Evolutionary conservation across 2,113 vertebrate genomes (phyloP).

Genomic region (Galemys pyrenaicus): DNA sequence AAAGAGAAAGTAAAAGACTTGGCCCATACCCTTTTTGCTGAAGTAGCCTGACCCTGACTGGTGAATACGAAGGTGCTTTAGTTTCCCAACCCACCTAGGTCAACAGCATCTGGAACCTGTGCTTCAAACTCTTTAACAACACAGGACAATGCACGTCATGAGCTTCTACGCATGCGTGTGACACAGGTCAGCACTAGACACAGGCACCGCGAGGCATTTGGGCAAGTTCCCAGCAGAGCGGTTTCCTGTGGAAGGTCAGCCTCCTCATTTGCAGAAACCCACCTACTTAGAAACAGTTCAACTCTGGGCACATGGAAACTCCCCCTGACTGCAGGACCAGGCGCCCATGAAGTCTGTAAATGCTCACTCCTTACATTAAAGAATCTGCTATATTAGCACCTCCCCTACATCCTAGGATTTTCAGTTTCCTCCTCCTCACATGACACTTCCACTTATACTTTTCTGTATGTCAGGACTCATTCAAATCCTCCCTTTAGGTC

Average conservation of each 20-base stretch:
- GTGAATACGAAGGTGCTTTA: background rate
- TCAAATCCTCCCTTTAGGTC: background rate
- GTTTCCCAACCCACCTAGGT: background rate
- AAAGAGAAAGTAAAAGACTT: no score
- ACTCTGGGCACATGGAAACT: background rate
- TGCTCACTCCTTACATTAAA: background rate
- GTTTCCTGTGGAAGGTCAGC: background rate
- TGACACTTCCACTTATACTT: no score
- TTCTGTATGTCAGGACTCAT: background rate
- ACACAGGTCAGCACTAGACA: fast-evolving
- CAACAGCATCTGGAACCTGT: background rate
- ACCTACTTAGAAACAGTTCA: background rate
- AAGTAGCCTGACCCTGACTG: background rate
- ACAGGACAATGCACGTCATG: background rate
- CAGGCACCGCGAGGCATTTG: background rate
- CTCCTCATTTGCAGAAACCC: background rate
- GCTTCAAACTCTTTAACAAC: background rate
- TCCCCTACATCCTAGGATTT: background rate
- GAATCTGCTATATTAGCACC: fast-evolving
- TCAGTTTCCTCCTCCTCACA: background rate
- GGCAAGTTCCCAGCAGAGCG: background rate
- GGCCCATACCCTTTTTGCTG: background rate
- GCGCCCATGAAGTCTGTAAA: background rate
- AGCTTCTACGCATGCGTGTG: background rate
- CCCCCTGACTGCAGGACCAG: background rate